Evolutionary conservation across 2,797 vertebrate species (phyloP).

Genomic region (Anguilla marmorata): DNA sequence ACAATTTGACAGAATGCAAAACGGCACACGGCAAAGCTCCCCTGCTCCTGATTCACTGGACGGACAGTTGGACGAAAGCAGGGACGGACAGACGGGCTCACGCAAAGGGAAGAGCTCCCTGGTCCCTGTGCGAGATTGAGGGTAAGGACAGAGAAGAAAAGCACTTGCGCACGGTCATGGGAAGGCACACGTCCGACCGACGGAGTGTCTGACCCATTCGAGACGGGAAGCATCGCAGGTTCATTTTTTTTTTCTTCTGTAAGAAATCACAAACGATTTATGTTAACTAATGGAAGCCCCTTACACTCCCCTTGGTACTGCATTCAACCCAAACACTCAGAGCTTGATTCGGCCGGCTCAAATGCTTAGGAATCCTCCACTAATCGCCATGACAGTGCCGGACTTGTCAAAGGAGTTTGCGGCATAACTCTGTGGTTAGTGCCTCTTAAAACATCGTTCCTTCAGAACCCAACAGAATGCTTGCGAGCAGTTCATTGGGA

Average conservation of each 20-base stretch:
- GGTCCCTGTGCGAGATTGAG: neutral
- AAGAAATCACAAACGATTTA: neutral
- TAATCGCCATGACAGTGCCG: neutral
- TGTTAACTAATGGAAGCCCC: conserved; percentile 6
- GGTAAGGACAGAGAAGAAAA: neutral
- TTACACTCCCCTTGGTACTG: neutral
- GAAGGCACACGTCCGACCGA: neutral
- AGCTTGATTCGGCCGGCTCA: neutral
- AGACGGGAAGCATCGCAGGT: neutral
- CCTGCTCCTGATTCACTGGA: neutral
- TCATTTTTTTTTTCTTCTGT: neutral
- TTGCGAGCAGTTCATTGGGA: neutral
- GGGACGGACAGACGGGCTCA: neutral
- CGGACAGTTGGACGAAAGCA: conserved; percentile 3
- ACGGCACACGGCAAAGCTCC: neutral
- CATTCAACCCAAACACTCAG: neutral
- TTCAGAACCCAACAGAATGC: neutral
- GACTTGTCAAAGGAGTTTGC: neutral
- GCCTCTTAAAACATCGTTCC: neutral
- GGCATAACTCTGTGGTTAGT: neutral
- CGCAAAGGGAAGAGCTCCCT: neutral
- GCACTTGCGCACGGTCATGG: neutral
- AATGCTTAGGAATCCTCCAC: neutral
- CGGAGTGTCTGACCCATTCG: neutral
- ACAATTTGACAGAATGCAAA: neutral